Percentiles rank a stretch among this genome's conserved stretches.
phyloP scores from a whole-genome alignment of 2,113 vertebrate genomes.

The Nanorana parkeri region DNA sequence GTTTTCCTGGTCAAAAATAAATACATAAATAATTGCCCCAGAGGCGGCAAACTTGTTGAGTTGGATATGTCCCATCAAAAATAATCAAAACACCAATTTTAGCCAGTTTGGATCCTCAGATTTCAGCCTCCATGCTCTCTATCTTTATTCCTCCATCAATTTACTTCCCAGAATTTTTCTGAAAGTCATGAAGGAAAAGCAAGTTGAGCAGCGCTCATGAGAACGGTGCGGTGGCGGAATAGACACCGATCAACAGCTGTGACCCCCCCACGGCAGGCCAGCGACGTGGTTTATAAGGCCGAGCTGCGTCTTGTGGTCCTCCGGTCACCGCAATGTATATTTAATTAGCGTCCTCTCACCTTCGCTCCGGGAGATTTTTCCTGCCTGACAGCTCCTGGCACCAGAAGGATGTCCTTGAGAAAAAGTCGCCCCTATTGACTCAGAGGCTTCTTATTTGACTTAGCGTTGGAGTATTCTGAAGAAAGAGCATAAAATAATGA shows the following conservation, averaged over 20 bases:
- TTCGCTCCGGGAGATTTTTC: conserved; percentile 84
- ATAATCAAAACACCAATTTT: too few relatives aligned
- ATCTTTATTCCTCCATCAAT: too few relatives aligned
- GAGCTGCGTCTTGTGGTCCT: conserved; percentile 88
- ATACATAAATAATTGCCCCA: too few relatives aligned
- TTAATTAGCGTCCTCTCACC: conserved; percentile 97
- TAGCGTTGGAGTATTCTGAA: conserved; percentile 77
- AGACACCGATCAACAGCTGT: conserved; percentile 84
- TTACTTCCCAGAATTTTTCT: background rate
- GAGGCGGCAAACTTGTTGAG: too few relatives aligned
- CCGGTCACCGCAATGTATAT: conserved; percentile 81
- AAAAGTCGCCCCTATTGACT: conserved; percentile 82
- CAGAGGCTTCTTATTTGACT: conserved; percentile 79
- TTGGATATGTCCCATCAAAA: too few relatives aligned
- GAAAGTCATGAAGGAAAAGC: background rate
- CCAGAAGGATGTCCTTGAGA: conserved; percentile 93
- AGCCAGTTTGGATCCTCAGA: too few relatives aligned
- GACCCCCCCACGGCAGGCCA: conserved; percentile 83
- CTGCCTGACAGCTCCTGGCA: conserved; percentile 91
- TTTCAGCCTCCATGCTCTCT: too few relatives aligned
- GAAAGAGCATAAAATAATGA: conserved; percentile 76
- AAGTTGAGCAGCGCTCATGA: background rate
- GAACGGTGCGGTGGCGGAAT: conserved; percentile 24
- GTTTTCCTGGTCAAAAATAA: too few relatives aligned
- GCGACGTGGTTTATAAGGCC: conserved; percentile 83